Base-by-base conservation (phyloP, 92 coral and sea anemone genomes). In the Nematostella vectensis region DNA sequence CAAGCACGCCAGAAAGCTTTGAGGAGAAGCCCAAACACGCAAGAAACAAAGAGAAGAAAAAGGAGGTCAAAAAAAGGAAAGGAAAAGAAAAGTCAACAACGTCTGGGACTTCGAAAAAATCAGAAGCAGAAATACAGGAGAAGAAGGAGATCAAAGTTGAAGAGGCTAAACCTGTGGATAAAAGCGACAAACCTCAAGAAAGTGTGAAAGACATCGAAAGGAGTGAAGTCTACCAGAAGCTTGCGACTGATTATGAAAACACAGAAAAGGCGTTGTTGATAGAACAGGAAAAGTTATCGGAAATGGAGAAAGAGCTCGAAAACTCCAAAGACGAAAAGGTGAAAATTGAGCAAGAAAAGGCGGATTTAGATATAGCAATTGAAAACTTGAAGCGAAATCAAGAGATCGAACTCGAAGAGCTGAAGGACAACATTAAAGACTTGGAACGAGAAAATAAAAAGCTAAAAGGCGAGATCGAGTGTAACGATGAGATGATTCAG, bases 401-500 rank as follows among this genome's bases (percentile, higher is more conserved):
- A 51, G 94, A 81, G 31, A 67, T 68, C 10, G 80, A 70, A 17
- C 36, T 63, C 4, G 79, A 74, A 27, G 77, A 84, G 59, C 27
- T 60, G 8, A 62, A 43, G 28, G 72, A 83, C 45, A 54, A 70
- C 44, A 42, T 78, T 36, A 83, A 80, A 29, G 78, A 83, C 53
- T 47, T 62, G 26, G 88, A 88, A 43, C 62, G 72, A 27, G 66
- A 69, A 50, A 77, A 72, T 50, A 80, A 50, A 50, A 87, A 80
- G 63, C 50, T 70, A 51, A 65, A 67, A 2, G 59, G 77, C 42
- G 99, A 93, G 53, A 45, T 79, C n/a, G 93, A 93, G 58, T 80
- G 88, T 61, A 88, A 93, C 59, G 96, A 93, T 42, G 99, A 93
- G 65, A 93, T 93, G 68, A 93, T 93, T 51, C 91, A 87, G 58